A percentile compares a stretch with the other conserved stretches of the same genome.
These are phyloP conservation scores for Alexandromys fortis DNA, from an alignment of 2,113 vertebrate species.

Conservation along the genomic window DNA sequence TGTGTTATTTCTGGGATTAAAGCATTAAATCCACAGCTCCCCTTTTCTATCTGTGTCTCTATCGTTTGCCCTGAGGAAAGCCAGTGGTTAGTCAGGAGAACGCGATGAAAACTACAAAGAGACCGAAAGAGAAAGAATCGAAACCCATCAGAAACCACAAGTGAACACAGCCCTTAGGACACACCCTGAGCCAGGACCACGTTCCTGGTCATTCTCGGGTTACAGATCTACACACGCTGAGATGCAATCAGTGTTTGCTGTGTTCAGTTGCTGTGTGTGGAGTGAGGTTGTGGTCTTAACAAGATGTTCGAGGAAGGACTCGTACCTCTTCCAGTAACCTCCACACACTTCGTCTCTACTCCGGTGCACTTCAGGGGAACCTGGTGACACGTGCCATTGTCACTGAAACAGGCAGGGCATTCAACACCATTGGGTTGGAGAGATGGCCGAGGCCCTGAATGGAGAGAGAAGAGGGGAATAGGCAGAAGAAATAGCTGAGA, in stretches of 20 bases:
- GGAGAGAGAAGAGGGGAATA: not conserved
- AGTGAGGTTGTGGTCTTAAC: not conserved
- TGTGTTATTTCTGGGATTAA: not conserved
- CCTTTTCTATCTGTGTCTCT: no score
- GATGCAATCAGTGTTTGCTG: not conserved
- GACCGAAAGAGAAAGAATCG: not conserved
- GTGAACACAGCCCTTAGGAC: fast-evolving
- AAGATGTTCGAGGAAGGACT: no score
- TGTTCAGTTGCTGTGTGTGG: not conserved
- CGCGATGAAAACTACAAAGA: not conserved
- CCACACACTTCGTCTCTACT: not conserved
- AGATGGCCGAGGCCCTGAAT: not conserved
- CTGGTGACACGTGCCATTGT: fast-evolving
- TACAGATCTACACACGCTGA: not conserved
- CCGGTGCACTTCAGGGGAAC: not conserved
- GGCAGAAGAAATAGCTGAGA: not conserved
- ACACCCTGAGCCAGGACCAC: not conserved
- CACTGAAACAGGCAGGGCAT: not conserved
- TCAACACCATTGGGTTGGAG: not conserved
- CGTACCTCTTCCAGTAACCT: not conserved
- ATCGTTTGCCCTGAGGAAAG: not conserved
- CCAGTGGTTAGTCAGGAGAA: not conserved
- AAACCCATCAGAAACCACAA: not conserved
- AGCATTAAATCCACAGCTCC: not conserved
- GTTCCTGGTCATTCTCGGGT: no score